Evolutionary conservation across 2,113 vertebrate species (phyloP).

Genomic region (Solenodon paradoxus): DNA sequence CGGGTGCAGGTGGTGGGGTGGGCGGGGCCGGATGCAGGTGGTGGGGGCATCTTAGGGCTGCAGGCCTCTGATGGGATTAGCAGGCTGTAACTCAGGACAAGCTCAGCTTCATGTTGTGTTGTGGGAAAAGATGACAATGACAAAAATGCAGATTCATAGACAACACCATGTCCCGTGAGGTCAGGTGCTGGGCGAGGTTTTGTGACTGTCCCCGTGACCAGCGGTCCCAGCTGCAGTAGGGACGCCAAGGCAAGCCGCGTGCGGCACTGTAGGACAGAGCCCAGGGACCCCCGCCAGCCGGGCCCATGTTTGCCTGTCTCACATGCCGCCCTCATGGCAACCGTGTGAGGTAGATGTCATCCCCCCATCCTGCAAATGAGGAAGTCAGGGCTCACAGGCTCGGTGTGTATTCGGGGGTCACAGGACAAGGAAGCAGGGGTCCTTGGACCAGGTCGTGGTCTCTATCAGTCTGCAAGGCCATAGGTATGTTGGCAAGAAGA

Average conservation of each 20-base stretch:
- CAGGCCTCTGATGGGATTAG: too few relatives aligned
- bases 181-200: neutral
- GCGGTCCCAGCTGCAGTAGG: neutral
- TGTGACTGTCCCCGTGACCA: neutral
- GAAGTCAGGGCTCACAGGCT: neutral
- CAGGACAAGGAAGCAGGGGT: neutral
- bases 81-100: too few relatives aligned
- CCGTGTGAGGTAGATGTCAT: constrained; percentile 24
- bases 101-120: too few relatives aligned
- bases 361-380: neutral
- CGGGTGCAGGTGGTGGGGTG: too few relatives aligned
- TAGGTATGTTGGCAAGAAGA: neutral
- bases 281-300: too few relatives aligned
- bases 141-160: fast-evolving
- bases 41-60: too few relatives aligned
- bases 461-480: neutral
- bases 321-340: neutral
- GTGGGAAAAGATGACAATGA: neutral
- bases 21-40: too few relatives aligned
- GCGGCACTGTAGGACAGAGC: too few relatives aligned
- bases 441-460: neutral
- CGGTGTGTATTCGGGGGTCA: neutral
- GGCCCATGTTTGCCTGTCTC: neutral
- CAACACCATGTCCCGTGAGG: neutral
- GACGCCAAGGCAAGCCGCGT: too few relatives aligned